Base-by-base conservation (phyloP, 2,113 vertebrate species). In the Megaleporinus macrocephalus region DNA sequence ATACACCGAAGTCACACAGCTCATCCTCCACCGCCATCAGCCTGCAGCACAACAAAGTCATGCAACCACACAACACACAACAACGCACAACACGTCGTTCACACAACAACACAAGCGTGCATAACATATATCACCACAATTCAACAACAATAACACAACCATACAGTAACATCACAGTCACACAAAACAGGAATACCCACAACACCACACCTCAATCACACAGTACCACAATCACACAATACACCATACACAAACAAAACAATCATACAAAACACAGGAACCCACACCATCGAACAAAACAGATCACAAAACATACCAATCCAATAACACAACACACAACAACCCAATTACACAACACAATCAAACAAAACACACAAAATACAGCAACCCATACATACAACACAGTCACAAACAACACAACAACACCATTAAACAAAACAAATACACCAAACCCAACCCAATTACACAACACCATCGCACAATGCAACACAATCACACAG, bases 11-110 rank as follows among this genome's bases (percentile, higher is more conserved):
- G 29, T 27, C 62, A 76, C 73, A 76, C 90, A 95, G 88, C 91
- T 95, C 94, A 90, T 94, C 94, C 89, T 95, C 94, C 90, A 95
- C 94, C 86, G 91, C 94, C 94, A 95, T 94, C 89, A 95, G 91
- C 92, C 94, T 95, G 90, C 89, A 86, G 73, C 71, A 79, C 76
- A 84, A 79, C 76, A 78, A 44, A 62, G 66, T 30, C 81, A 79
- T n/a, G 30, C 81, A 36, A 76, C 59, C 81, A 83, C 82, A 83
- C 62, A 78, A 68, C 49, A 55, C 55, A 86, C 73, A 26, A 10
- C 12, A 12, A 61, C 76, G 81, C 75, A 86, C 53, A 71, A 76
- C 62, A 15, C 7, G 47, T 24, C 62, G 55, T 18, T 24, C n/a
- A 61, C 57, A 61, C 22, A 47, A n/a, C 49, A 26, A 6, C 57